Conservation (phyloP, 2,113 vertebrate genomes). For the Columba livia region DNA sequence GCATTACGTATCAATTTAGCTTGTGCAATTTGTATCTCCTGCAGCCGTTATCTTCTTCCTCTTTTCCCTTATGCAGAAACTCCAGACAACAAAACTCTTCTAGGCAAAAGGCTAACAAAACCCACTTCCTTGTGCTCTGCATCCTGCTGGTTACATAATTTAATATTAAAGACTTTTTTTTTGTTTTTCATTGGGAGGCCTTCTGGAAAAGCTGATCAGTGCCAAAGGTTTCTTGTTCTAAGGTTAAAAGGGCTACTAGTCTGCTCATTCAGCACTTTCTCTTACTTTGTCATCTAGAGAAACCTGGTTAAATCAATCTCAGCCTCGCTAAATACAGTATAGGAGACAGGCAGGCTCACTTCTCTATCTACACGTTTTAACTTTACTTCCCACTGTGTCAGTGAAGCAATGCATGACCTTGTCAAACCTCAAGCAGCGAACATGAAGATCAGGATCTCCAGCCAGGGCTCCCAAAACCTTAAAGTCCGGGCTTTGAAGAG, state of each 20-base stretch:
- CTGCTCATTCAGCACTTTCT: conserved; percentile 33
- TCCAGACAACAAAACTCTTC: background rate
- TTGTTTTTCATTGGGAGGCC: background rate
- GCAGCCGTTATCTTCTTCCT: background rate
- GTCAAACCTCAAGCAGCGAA: background rate
- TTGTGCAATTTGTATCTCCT: background rate
- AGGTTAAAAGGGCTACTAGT: background rate
- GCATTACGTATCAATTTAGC: background rate
- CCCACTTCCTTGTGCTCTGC: background rate
- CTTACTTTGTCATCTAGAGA: background rate
- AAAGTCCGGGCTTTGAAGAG: background rate
- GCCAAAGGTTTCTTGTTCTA: conserved; percentile 1
- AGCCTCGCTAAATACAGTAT: background rate
- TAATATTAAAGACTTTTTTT: background rate
- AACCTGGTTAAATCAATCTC: background rate
- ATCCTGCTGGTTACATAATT: background rate
- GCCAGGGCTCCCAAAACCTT: background rate
- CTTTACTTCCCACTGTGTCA: conserved; percentile 1
- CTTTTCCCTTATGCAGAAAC: conserved; percentile 5
- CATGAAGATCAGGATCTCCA: background rate
- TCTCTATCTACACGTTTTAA: background rate
- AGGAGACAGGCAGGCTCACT: background rate
- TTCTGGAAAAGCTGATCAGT: conserved; percentile 29
- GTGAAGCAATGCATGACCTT: background rate
- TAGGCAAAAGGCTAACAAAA: background rate